phyloP scores from a whole-genome alignment of 92 coral and sea anemone genomes.

The Zoanthus solanderi region DNA sequence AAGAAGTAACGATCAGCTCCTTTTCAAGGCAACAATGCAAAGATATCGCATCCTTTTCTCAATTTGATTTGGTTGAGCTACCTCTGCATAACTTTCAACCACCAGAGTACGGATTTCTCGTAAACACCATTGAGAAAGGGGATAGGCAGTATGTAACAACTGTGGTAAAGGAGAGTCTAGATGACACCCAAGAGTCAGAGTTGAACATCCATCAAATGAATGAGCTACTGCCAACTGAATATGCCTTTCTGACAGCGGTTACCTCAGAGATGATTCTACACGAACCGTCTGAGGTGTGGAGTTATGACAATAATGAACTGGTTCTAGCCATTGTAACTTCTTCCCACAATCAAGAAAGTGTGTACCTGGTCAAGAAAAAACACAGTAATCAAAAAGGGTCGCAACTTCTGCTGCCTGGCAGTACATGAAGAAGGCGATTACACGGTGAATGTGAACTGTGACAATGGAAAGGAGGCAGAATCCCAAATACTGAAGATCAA shows the following conservation, averaged over 20 bases:
- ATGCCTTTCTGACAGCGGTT: slow-evolving; percentile 2
- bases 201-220: not conserved
- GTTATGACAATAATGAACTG: slow-evolving; percentile 39
- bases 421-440: slow-evolving; percentile 37
- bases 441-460: slow-evolving; percentile 29
- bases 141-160: slow-evolving; percentile 39
- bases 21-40: slow-evolving; percentile 29
- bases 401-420: slow-evolving; percentile 43
- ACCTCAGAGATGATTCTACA: slow-evolving; percentile 13
- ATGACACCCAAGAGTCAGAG: slow-evolving; percentile 6
- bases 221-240: not conserved
- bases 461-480: slow-evolving; percentile 11
- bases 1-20: slow-evolving; percentile 28
- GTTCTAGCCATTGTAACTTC: slow-evolving; percentile 28
- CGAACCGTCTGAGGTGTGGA: slow-evolving; percentile 38
- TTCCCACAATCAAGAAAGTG: not conserved
- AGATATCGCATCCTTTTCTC: slow-evolving; percentile 10
- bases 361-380: slow-evolving; percentile 37
- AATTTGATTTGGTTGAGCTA: not conserved
- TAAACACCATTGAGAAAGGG: slow-evolving; percentile 38
- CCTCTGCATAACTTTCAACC: slow-evolving; percentile 26
- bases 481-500: slow-evolving; percentile 22
- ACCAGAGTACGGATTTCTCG: slow-evolving; percentile 20
- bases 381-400: slow-evolving; percentile 12
- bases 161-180: slow-evolving; percentile 1